Evolutionary conservation across 2,113 vertebrate species (phyloP).

Genomic region (Empidonax alnorum): DNA sequence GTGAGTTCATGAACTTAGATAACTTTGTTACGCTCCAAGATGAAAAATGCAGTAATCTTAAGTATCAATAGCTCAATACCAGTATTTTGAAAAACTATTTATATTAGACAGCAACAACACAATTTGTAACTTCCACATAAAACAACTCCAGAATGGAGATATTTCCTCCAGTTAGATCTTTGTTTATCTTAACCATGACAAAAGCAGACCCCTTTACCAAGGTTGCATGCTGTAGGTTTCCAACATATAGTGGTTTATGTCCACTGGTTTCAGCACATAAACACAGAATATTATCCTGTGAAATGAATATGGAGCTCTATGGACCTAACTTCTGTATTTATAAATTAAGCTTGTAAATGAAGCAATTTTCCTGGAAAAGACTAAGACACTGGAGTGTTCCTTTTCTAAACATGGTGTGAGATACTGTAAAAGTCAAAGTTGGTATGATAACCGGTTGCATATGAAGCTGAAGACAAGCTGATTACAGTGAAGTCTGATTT

Average conservation of each 20-base stretch:
- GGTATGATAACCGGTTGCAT: neutral
- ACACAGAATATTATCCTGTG: slow-evolving; percentile 58
- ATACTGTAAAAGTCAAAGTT: neutral
- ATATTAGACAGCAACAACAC: slow-evolving; percentile 48
- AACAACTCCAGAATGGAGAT: slow-evolving; percentile 27
- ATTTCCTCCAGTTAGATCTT: slow-evolving; percentile 59
- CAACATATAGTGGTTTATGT: slow-evolving; percentile 42
- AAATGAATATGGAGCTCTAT: slow-evolving; percentile 39
- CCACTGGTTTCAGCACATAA: slow-evolving; percentile 56
- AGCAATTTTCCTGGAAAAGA: neutral
- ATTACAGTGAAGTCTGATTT: slow-evolving; percentile 4
- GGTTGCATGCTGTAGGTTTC: slow-evolving; percentile 13
- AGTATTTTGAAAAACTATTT: slow-evolving; percentile 67
- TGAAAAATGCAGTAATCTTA: slow-evolving; percentile 76
- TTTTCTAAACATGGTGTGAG: slow-evolving; percentile 56
- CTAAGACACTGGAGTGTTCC: neutral
- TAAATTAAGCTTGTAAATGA: neutral
- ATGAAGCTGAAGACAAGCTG: slow-evolving; percentile 18
- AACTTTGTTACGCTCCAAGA: slow-evolving; percentile 64
- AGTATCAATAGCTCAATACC: slow-evolving; percentile 65
- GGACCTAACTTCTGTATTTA: slow-evolving; percentile 62
- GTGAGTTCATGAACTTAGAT: slow-evolving; percentile 49
- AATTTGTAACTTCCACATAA: slow-evolving; percentile 58
- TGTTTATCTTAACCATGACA: slow-evolving; percentile 68
- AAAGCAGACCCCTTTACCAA: slow-evolving; percentile 43